Base-by-base conservation (phyloP, 2,797 vertebrate species). In the Platyrinchus mystaceus region DNA sequence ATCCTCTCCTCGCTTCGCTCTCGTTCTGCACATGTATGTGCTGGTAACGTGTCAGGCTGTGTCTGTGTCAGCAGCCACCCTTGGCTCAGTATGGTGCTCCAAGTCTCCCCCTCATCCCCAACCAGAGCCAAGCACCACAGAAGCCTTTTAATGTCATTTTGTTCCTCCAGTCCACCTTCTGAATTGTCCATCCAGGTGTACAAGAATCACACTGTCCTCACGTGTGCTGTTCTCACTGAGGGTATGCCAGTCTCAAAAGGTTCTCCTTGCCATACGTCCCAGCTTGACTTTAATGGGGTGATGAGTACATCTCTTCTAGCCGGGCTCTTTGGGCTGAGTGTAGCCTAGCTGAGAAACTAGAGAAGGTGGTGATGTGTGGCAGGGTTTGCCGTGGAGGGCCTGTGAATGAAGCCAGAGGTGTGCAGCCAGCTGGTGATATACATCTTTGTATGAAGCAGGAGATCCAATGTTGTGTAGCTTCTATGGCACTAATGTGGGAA, bases 81-180 rank as follows among this genome's bases (percentile, higher is more conserved):
- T 22, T n/a, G 32, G 32, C 36, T 85, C 69, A 34, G 12, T 6
- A 8, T 16, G 1, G 7, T 49, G 44, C 12, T 83, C 32, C 26
- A 39, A 8, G 22, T 27, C 53, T 49, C 5, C 7, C 5, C 16
- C 4, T 23, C 2, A 1, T 4, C 15, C 16, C 17, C 15, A 39
- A 0, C 1, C 20, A 41, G 69, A 66, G 15, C 30, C 68, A 36
- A 90, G 52, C 47, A 84, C 47, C 39, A n/a, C 39, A 73, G 32
- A 18, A 90, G 22, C 32, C 26, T 84, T 71, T 87, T 27, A 1
- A 12, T 17, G 20, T 7, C 34, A 32, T 41, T 70, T 88, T n/a
- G 2, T 43, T 75, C 43, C 39, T 78, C 23, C 26, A 41, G 23
- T 14, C 37, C n/a, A 64, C n/a, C 7, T 76, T 74, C 76, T 76